These are phyloP conservation scores for Cephonodes hylas DNA, from an alignment of 2,888 invertebrate species.

Conservation along the genomic window DNA sequence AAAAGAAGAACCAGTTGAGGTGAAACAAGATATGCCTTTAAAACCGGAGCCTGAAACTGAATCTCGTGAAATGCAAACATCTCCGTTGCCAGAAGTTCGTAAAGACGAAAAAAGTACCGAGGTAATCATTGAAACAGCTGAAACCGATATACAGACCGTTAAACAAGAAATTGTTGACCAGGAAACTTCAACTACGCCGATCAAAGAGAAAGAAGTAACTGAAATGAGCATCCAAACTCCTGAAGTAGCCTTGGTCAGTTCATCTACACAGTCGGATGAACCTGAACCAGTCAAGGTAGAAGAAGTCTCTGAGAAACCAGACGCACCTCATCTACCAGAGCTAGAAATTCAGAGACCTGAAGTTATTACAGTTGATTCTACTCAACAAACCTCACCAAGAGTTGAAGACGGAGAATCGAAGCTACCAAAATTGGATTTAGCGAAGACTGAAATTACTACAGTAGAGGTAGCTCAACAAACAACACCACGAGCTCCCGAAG, in stretches of 20 bases:
- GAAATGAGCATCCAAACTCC: conserved; percentile 67
- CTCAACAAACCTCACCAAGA: conserved; percentile 48
- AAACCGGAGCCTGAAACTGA: conserved; percentile 68
- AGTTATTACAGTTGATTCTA: conserved; percentile 43
- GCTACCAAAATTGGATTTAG: conserved; percentile 29
- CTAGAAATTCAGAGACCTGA: conserved; percentile 29
- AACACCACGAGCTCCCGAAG: conserved; percentile 37
- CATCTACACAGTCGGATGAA: conserved; percentile 70
- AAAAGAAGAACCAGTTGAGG: conserved; percentile 38
- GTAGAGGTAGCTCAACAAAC: conserved; percentile 53
- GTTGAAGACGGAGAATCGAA: conserved; percentile 31
- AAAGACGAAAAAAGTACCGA: conserved; percentile 67
- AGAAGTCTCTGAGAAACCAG: conserved; percentile 26
- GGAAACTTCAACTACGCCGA: conserved; percentile 65
- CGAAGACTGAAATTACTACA: conserved; percentile 32
- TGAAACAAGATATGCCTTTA: conserved; percentile 38
- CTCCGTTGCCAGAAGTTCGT: conserved; percentile 60
- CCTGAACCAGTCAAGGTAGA: conserved; percentile 35
- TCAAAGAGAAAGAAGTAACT: conserved; percentile 48
- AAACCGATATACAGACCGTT: conserved; percentile 65
- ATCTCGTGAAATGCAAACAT: conserved; percentile 78
- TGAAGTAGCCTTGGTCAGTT: conserved; percentile 57
- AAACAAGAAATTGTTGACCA: conserved; percentile 55
- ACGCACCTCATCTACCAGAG: conserved; percentile 23
- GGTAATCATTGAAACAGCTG: conserved; percentile 59